Evolutionary conservation across 2,888 invertebrate species (phyloP).

Genomic region (Lasioglossum figueresi): DNA sequence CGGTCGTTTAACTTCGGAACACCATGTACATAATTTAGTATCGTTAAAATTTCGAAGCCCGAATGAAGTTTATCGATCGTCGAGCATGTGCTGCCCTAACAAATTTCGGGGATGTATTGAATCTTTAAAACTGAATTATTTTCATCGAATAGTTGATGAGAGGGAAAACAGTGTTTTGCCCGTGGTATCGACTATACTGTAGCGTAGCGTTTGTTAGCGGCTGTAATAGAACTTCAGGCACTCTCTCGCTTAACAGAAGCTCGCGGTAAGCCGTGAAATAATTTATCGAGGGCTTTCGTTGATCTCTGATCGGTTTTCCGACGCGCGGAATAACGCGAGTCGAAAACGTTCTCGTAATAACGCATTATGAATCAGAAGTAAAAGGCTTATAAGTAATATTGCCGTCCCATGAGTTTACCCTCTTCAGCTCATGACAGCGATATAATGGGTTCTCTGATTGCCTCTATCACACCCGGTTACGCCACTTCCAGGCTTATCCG

Average conservation of each 20-base stretch:
- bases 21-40: slow-evolving; percentile 42
- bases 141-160: not conserved
- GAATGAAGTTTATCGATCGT: slow-evolving; percentile 44
- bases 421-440: slow-evolving; percentile 64
- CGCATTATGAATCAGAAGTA: slow-evolving; percentile 57
- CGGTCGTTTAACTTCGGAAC: slow-evolving; percentile 14
- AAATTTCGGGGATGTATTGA: slow-evolving; percentile 42
- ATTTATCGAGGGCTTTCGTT: slow-evolving; percentile 20
- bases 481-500: slow-evolving; percentile 70
- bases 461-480: slow-evolving; percentile 69
- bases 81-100: slow-evolving; percentile 17
- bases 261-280: not conserved
- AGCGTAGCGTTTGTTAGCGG: not conserved
- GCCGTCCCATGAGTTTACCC: slow-evolving; percentile 52
- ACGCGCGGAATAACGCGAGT: slow-evolving; percentile 10
- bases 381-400: slow-evolving; percentile 63
- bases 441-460: slow-evolving; percentile 69
- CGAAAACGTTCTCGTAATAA: slow-evolving; percentile 45
- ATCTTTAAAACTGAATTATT: slow-evolving; percentile 44
- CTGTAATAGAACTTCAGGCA: not conserved
- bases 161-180: not conserved
- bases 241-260: not conserved
- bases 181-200: not conserved
- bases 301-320: not conserved
- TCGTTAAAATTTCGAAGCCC: slow-evolving; percentile 29